These are phyloP conservation scores for Sipha maydis DNA, from an alignment of 2,888 invertebrate genomes.

Conservation along the genomic window DNA sequence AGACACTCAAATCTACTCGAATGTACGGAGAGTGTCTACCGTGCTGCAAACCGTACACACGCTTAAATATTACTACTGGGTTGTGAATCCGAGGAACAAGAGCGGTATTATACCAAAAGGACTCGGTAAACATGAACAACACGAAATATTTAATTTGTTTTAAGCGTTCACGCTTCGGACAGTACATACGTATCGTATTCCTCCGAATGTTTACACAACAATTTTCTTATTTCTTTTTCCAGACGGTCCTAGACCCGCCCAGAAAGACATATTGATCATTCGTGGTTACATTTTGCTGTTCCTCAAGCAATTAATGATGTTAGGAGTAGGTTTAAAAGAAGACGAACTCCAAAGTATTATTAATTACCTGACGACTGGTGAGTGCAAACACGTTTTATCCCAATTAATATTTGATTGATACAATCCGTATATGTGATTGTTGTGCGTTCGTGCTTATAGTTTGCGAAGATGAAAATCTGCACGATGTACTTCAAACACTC, in stretches of 20 bases:
- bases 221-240: constrained; percentile 66
- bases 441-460: constrained; percentile 68
- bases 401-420: background rate
- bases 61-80: constrained; percentile 99
- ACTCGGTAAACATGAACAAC: constrained; percentile 74
- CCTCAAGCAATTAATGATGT: constrained; percentile 94
- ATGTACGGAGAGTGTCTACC: constrained; percentile 94
- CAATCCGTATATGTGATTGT: background rate
- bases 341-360: constrained; percentile 98
- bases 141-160: background rate
- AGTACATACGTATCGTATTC: too few species aligned
- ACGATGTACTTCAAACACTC: constrained; percentile 96
- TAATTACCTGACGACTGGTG: constrained; percentile 90
- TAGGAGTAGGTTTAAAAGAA: constrained; percentile 96
- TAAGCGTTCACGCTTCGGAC: too few species aligned
- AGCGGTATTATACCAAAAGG: constrained; percentile 96
- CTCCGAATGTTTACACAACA: too few species aligned
- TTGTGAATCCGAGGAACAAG: constrained; percentile 92
- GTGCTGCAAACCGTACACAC: constrained; percentile 98
- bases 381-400: background rate
- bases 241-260: constrained; percentile 94
- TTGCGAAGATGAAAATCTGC: constrained; percentile 90
- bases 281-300: constrained; percentile 94
- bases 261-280: constrained; percentile 93
- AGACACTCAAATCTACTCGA: constrained; percentile 96